Evolutionary conservation across 2,888 invertebrate genomes (phyloP).

Genomic region (Agriopis marginaria): DNA sequence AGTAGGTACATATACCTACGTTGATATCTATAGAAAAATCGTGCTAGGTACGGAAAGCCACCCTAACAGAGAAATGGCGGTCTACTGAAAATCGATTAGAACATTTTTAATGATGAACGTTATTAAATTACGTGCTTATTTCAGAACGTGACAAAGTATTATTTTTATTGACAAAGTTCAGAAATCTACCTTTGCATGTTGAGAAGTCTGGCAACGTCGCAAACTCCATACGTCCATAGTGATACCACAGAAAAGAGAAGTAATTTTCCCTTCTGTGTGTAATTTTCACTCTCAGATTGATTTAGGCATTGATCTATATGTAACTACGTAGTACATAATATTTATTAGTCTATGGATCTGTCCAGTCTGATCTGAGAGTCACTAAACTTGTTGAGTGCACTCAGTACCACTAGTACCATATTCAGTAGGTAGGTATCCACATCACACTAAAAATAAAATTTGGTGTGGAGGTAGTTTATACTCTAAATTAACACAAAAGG

Average conservation of each 20-base stretch:
- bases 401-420: too few relatives aligned
- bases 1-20: background rate
- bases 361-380: background rate
- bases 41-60: slow-evolving; percentile 3
- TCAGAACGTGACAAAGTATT: background rate
- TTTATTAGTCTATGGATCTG: background rate
- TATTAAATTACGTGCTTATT: background rate
- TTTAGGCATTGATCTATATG: too few relatives aligned
- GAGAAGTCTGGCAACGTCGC: slow-evolving; percentile 29
- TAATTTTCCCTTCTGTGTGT: too few relatives aligned
- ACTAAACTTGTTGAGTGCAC: too few relatives aligned
- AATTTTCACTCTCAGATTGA: background rate
- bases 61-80: slow-evolving; percentile 1
- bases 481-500: too few relatives aligned
- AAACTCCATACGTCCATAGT: background rate
- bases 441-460: too few relatives aligned
- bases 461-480: too few relatives aligned
- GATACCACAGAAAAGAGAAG: too few relatives aligned
- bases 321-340: too few relatives aligned
- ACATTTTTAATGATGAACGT: slow-evolving; percentile 7
- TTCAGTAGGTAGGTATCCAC: too few relatives aligned
- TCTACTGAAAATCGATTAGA: slow-evolving; percentile 2
- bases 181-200: slow-evolving; percentile 16
- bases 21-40: slow-evolving; percentile 6
- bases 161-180: background rate